A percentile compares a stretch with the other conserved stretches of the same genome.
Conservation (phyloP, 2,113 vertebrate species). For the Xerus inauris region DNA sequence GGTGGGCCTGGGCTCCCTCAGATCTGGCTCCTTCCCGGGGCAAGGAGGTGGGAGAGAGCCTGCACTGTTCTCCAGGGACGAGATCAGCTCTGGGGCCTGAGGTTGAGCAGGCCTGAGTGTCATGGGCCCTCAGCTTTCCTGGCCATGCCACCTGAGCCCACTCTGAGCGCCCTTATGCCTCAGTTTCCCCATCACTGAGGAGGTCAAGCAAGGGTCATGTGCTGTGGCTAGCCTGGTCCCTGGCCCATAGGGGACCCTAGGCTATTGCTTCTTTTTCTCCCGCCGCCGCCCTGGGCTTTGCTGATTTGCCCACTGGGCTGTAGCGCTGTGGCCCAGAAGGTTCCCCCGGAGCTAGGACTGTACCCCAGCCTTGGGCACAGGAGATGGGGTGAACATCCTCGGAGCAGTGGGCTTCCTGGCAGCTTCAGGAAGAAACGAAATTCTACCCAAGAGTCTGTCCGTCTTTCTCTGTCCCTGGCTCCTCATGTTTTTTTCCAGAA, state of each 20-base stretch:
- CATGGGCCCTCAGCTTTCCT: fast-evolving
- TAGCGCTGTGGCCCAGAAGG: fast-evolving
- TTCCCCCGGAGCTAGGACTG: neutral
- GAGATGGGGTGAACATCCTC: fast-evolving
- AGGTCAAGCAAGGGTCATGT: neutral
- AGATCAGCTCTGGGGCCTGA: fast-evolving
- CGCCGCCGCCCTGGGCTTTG: neutral
- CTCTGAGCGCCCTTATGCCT: neutral
- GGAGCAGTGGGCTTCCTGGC: neutral
- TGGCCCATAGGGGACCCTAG: fast-evolving
- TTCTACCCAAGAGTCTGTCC: neutral
- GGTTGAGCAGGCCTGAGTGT: neutral
- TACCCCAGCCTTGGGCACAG: fast-evolving
- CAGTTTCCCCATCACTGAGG: neutral
- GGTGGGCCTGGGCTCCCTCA: neutral
- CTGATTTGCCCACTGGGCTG: fast-evolving
- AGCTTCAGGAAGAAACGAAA: neutral
- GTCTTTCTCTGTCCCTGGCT: neutral
- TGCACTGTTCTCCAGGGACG: fast-evolving
- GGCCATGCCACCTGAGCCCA: fast-evolving
- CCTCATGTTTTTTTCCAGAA: constrained; percentile 7
- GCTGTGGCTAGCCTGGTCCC: fast-evolving
- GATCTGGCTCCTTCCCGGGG: neutral
- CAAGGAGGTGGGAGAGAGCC: fast-evolving
- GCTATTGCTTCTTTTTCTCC: neutral